These are phyloP conservation scores for Diplolepis rosae DNA, from an alignment of 2,888 invertebrate genomes.

Conservation along the genomic window DNA sequence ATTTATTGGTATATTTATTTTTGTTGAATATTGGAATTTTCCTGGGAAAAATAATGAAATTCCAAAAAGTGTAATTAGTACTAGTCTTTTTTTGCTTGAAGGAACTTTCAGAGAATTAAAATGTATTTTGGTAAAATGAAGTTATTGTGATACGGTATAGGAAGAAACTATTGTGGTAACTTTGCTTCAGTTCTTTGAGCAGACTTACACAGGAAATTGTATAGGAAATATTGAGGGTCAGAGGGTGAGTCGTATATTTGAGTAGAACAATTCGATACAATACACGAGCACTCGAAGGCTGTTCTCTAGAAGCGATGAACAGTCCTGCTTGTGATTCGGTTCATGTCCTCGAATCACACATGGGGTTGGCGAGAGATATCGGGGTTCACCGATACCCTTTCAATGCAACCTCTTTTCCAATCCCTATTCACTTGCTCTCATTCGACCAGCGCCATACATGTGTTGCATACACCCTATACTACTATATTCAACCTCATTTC, in stretches of 20 bases:
- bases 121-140: no score
- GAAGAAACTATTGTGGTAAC: slow-evolving; percentile 25
- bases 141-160: slow-evolving; percentile 15
- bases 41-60: no score
- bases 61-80: no score
- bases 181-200: slow-evolving; percentile 52
- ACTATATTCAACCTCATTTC: not conserved
- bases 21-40: no score
- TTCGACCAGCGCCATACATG: not conserved
- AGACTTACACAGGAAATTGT: slow-evolving; percentile 52
- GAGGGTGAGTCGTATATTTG: slow-evolving; percentile 41
- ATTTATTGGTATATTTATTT: no score
- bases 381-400: slow-evolving; percentile 20
- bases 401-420: slow-evolving; percentile 22
- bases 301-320: slow-evolving; percentile 50
- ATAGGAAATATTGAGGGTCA: slow-evolving; percentile 43
- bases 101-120: not conserved
- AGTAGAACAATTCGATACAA: slow-evolving; percentile 53
- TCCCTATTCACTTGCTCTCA: not conserved
- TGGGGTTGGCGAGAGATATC: slow-evolving; percentile 14
- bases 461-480: not conserved
- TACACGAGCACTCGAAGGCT: slow-evolving; percentile 33
- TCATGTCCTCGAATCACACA: slow-evolving; percentile 44
- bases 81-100: slow-evolving; percentile 1
- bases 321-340: slow-evolving; percentile 54